A percentile compares a stretch with the other conserved stretches of the same genome.
Conservation (phyloP, 2,113 vertebrate species). For the Sinocyclocheilus anshuiensis region DNA sequence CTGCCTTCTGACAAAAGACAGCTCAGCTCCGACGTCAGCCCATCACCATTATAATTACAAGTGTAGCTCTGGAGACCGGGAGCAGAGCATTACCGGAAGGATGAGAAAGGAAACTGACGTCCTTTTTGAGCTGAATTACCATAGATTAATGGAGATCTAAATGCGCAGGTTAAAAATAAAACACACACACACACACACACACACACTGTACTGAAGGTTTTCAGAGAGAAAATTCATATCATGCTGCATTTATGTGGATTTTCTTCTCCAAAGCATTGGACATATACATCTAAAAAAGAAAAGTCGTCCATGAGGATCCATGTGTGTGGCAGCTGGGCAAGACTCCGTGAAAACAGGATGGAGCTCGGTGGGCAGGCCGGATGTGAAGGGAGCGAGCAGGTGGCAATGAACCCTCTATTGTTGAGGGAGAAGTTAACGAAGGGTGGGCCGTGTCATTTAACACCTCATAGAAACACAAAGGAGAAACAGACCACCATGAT, state of each 20-base stretch:
- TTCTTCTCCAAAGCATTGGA: not conserved
- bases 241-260: not conserved
- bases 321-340: not conserved
- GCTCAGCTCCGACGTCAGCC: not conserved
- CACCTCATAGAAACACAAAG: constrained; percentile 15
- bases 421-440: not conserved
- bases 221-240: not conserved
- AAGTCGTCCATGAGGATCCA: not conserved
- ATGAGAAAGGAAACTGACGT: not conserved
- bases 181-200: not conserved
- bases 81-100: not conserved
- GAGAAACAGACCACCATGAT: constrained; percentile 18
- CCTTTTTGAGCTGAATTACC: constrained; percentile 34
- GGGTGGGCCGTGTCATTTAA: not conserved
- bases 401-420: constrained; percentile 34
- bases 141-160: constrained; percentile 35
- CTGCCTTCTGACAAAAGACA: constrained; percentile 11
- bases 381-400: constrained; percentile 29
- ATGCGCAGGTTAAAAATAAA: not conserved
- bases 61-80: constrained; percentile 14
- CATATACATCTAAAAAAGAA: not conserved
- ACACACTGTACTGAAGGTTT: not conserved
- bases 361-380: not conserved
- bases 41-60: constrained; percentile 15
- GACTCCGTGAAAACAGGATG: constrained; percentile 45